Base-by-base conservation (phyloP, 1,140 invertebrate species). In the Limonius californicus region DNA sequence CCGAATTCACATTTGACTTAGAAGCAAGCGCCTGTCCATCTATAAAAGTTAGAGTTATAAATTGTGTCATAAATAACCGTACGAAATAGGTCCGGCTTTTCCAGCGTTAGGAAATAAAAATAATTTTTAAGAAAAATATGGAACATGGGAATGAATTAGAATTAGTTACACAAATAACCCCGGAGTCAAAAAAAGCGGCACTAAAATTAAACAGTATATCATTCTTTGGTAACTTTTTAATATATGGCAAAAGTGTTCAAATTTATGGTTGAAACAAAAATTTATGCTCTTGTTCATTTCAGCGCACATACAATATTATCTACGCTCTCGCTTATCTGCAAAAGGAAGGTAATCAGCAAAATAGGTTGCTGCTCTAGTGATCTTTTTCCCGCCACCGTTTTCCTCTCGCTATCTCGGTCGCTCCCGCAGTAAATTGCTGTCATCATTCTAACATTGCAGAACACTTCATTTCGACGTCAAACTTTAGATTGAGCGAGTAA, bases 401-500 rank as follows among this genome's bases (percentile, higher is more conserved):
- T 50, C 27, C 16, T 59, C 47, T 59, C 19, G 23, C 47, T 47
- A 42, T 47, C 43, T 59, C 21, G 3, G 11, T 47, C 47, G 20
- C 42, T 39, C 63, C 63, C 57, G 57, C 53, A 47, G 57, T 68
- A 65, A 65, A 68, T 65, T 65, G 63, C 63, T 63, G 63, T 68
- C 66, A 68, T 68, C 66, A 61, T 65, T 65, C 60, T 68, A 65
- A 62, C 63, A 65, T 65, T 62, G 60, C 63, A 61, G 59, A 68
- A 68, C 66, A 68, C 66, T 68, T 65, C 66, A 67, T 68, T 68
- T 68, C 60, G 39, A 68, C 66, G 60, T 68, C 63, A 68, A 68
- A 68, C 66, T 68, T 68, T 68, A 68, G 66, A 68, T 68, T 62
- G 66, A 68, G 57, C 43, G 63, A 50, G 45, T 50, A 50, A 50